These are phyloP conservation scores for Lucifuga dentata DNA, from an alignment of 2,113 vertebrate species.

Conservation along the genomic window DNA sequence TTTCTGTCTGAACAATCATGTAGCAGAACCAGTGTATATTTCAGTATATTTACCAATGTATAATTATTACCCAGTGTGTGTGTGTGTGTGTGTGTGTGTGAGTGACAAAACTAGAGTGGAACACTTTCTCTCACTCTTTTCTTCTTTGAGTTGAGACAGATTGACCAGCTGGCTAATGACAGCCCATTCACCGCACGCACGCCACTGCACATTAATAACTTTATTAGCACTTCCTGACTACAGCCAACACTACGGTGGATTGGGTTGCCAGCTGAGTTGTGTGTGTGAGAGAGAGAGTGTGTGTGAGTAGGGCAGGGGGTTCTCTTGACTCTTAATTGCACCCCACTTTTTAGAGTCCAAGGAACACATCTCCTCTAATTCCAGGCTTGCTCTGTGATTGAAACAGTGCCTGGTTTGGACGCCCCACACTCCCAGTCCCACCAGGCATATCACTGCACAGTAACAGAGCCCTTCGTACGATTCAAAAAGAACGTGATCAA, in stretches of 20 bases:
- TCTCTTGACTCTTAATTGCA: constrained; percentile 67
- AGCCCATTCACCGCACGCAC: constrained; percentile 52
- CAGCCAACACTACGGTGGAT: constrained; percentile 49
- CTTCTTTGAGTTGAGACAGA: constrained; percentile 27
- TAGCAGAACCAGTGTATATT: background rate
- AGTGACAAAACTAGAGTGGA: constrained; percentile 15
- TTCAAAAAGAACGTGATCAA: constrained; percentile 63
- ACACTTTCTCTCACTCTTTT: constrained; percentile 28
- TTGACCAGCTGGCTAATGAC: constrained; percentile 63
- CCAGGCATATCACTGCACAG: constrained; percentile 60
- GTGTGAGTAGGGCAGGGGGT: background rate
- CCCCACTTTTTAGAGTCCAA: constrained; percentile 62
- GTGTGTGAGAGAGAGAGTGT: constrained; percentile 36
- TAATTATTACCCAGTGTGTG: no score
- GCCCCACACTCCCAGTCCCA: constrained; percentile 56
- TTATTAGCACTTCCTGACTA: constrained; percentile 74
- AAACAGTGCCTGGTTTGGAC: constrained; percentile 66
- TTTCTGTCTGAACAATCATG: constrained; percentile 9
- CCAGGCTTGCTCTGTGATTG: constrained; percentile 59
- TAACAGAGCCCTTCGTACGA: constrained; percentile 54
- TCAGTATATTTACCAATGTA: background rate
- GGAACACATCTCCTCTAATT: constrained; percentile 73
- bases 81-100: no score
- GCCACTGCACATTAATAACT: constrained; percentile 74
- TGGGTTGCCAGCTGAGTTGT: constrained; percentile 57